Evolutionary conservation across 2,888 invertebrate genomes (phyloP), one percentile per base, ranked within the genome.

Genomic region (Drosophila mimica): DNA sequence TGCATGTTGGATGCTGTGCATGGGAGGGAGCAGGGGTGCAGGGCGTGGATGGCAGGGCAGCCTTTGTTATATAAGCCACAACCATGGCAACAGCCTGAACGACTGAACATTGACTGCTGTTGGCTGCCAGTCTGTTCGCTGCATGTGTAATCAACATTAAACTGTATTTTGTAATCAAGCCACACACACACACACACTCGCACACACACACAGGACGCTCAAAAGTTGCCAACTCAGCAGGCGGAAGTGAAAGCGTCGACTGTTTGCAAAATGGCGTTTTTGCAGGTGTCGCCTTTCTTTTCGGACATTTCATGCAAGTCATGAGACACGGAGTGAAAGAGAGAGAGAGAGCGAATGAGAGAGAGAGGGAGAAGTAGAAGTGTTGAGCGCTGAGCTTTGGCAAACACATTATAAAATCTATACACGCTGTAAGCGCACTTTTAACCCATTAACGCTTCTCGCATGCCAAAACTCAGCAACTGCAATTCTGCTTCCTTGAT

Each of bases 131-230:
- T 48, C 65, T 49, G 51, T 36, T 64, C 40, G 61, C 46, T 65
- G 67, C 84, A 84, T 87, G 83, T 89, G 89, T 87, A 87, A 87
- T 87, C 89, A 87, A 87, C 88, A 87, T 87, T 89, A 87, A 89
- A 89, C 88, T 81, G 89, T 87, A 87, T 87, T 87, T 87, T 87
- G 89, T 84, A 87, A 87, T 87, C 87, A 89, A 84, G 64, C 74
- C 76, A 71, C 72, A 74, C 78, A 78, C 66, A 65, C 70, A 65
- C 61, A 49, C 58, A 34, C 20, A 33, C 48, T 11, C 53, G 28
- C 33, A 64, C 58, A 51, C 38, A n/a, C 43, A 25, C 46, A 7
- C 54, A 49, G 49, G 38, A 31, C 61, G 70, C 70, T 57, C 51
- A 79, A 83, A 79, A 85, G 77, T 83, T 86, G 83, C 80, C 70